phyloP scores from a whole-genome alignment of 2,888 invertebrate genomes.

The Athrips mouffetella region DNA sequence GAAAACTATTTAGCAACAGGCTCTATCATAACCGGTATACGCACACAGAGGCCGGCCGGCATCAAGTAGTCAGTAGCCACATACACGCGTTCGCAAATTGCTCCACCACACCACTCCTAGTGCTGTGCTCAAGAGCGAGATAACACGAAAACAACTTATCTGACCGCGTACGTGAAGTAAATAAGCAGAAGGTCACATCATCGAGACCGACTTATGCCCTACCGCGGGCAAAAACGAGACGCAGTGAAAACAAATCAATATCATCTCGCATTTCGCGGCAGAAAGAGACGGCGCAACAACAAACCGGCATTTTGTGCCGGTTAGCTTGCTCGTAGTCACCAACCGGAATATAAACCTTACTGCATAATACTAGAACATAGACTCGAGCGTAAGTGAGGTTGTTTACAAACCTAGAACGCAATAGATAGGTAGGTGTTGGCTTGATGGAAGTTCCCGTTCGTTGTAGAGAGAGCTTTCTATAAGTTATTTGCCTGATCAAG shows the following conservation, averaged over 20 bases:
- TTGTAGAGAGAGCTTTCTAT: slow-evolving; percentile 38
- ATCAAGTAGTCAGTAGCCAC: slow-evolving; percentile 33
- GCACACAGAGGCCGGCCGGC: slow-evolving; percentile 7
- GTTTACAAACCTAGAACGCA: slow-evolving; percentile 40
- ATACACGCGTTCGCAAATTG: slow-evolving; percentile 38
- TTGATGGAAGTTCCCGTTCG: slow-evolving; percentile 44
- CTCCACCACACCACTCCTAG: slow-evolving; percentile 55
- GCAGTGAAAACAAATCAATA: slow-evolving; percentile 80
- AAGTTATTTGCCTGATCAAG: slow-evolving; percentile 21
- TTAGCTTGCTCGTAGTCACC: slow-evolving; percentile 37
- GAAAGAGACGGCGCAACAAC: slow-evolving; percentile 73
- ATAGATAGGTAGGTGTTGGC: slow-evolving; percentile 34
- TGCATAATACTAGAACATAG: slow-evolving; percentile 29
- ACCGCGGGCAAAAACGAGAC: slow-evolving; percentile 64
- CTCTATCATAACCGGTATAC: background rate
- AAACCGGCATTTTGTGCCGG: slow-evolving; percentile 72
- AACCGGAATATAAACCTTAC: slow-evolving; percentile 46
- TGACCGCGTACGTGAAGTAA: slow-evolving; percentile 59
- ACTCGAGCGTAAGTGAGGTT: slow-evolving; percentile 31
- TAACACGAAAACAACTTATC: slow-evolving; percentile 72
- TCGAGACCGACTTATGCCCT: slow-evolving; percentile 55
- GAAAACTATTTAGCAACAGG: background rate
- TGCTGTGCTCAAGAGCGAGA: slow-evolving; percentile 60
- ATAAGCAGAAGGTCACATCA: slow-evolving; percentile 69
- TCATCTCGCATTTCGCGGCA: slow-evolving; percentile 63